Evolutionary conservation across 1,140 invertebrate genomes (phyloP).

Genomic region (Ostrea denselamellosa): DNA sequence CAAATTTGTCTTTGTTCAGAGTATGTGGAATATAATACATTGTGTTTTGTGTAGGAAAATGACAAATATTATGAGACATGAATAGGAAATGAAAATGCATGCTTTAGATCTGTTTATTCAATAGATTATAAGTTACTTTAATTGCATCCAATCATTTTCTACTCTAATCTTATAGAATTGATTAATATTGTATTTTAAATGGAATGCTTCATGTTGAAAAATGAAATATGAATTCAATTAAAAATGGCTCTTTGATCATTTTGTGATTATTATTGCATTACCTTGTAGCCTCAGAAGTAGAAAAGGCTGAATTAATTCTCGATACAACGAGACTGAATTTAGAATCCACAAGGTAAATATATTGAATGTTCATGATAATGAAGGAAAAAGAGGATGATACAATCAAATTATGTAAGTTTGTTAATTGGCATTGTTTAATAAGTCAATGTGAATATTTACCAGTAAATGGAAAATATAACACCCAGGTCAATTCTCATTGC

Average conservation of each 20-base stretch:
- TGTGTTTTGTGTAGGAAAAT: not conserved
- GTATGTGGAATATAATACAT: not conserved
- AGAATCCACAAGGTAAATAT: constrained; percentile 67
- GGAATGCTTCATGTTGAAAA: not conserved
- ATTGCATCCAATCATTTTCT: constrained; percentile 8
- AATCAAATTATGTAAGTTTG: too few species aligned
- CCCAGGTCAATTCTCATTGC: not conserved
- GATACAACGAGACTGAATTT: constrained; percentile 69
- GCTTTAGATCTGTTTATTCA: not conserved
- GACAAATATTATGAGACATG: not conserved
- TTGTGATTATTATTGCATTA: not conserved
- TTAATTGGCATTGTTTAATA: not conserved
- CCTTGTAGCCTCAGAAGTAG: constrained; percentile 72
- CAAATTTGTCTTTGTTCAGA: not conserved
- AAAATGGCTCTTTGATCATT: not conserved
- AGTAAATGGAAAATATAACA: not conserved
- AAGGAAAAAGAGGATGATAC: too few species aligned
- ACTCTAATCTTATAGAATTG: not conserved
- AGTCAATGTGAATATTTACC: not conserved
- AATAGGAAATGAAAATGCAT: not conserved
- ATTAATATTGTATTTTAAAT: not conserved
- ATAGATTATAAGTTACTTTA: constrained; percentile 18
- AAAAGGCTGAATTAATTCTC: constrained; percentile 73
- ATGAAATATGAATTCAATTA: not conserved
- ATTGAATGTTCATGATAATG: too few species aligned